These are phyloP conservation scores for Macropus fuliginosus DNA, from an alignment of 2,797 vertebrate species.

Conservation along the genomic window DNA sequence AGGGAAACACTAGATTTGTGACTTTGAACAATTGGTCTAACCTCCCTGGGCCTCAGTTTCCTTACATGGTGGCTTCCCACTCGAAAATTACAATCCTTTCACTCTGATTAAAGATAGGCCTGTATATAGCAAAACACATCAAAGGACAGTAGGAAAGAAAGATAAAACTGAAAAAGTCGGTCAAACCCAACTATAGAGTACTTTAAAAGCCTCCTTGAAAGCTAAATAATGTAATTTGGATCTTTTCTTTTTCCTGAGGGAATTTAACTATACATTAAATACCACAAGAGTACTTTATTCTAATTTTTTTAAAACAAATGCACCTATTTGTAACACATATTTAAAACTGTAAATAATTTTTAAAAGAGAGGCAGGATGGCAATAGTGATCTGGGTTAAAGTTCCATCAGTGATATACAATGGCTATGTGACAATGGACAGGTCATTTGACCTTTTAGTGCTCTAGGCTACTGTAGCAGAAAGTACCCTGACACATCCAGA, in stretches of 20 bases:
- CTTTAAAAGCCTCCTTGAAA: neutral
- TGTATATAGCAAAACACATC: neutral
- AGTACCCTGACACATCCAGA: too few species aligned
- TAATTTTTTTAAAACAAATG: neutral
- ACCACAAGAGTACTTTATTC: neutral
- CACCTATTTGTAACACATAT: neutral
- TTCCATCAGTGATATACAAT: neutral
- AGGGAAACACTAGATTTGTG: neutral
- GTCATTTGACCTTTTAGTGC: neutral
- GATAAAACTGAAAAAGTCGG: neutral
- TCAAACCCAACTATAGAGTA: neutral
- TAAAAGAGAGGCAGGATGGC: neutral
- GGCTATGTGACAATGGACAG: neutral
- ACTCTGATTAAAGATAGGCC: neutral
- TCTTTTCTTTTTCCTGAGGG: neutral
- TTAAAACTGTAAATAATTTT: neutral
- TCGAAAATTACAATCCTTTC: neutral
- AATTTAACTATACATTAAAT: neutral
- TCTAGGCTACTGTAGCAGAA: neutral
- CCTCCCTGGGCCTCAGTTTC: neutral
- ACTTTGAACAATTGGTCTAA: neutral
- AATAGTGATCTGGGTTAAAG: neutral
- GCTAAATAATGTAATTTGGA: neutral
- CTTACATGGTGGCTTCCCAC: neutral
- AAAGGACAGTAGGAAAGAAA: neutral